Base-by-base conservation (phyloP, 2,113 vertebrate genomes). In the Petroica traversi region DNA sequence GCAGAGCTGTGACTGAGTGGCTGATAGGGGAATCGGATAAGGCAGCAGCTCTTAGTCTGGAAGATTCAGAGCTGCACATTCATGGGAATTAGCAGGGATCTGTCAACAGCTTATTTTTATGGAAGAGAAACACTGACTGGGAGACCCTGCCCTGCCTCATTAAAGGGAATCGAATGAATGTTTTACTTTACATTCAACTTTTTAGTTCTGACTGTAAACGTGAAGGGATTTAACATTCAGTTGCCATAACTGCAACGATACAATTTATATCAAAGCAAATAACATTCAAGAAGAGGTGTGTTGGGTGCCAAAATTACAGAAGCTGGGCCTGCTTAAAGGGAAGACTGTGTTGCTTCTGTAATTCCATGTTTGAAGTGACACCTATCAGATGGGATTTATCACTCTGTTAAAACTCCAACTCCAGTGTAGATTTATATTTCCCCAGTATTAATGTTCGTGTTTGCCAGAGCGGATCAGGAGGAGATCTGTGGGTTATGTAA, bases 401-500 rank as follows among this genome's bases (percentile, higher is more conserved):
- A 13, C 16, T 17, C 12, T 3, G 5, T 28, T 91, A 58, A 59
- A 78, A 34, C 67, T 5, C 4, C 2, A 24, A 51, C 74, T 88
- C 34, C 33, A 3, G 1, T 29, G 48, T 41, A 16, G 19, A 18
- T 36, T 72, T n/a, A 0, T 46, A 6, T 75, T 78, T 92, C 9
- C 33, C 52, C 20, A 2, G 10, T 59, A 3, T 43, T 24, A 10
- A 2, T 4, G 22, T 29, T 63, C 17, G 2, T 0, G 4, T 73
- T 48, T 52, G 45, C 31, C 34, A 15, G 0, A 1, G 31, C 8
- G 38, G 59, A 24, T 34, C n/a, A 0, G 51, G 68, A 20, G 22
- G 46, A 19, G 34, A 10, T 25, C 3, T 24, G 23, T 16, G 87
- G 31, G 0, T 57, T 40, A 0, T 14, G 1, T 14, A 3, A 1